Base-by-base conservation (phyloP, 1,140 invertebrate genomes). In the Rhopalosiphum padi region DNA sequence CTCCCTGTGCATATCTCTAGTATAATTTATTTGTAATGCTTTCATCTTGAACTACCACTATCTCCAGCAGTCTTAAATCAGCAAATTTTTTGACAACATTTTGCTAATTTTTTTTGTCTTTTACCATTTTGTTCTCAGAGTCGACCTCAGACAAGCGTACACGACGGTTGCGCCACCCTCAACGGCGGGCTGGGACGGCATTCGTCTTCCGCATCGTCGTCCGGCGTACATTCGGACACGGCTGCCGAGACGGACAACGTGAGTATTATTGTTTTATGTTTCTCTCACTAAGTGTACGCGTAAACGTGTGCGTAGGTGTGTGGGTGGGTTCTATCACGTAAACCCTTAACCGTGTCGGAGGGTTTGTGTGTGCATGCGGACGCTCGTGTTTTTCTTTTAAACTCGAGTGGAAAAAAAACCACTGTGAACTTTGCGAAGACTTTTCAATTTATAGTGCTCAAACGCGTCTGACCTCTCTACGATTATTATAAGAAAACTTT, bases 111-210 rank as follows among this genome's bases (percentile, higher is more conserved):
- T 68, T 90, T 89, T 90, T 43, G 41, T 41, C 0, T 90, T 37
- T 91, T 77, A n/a, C 22, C 22, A 77, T 77, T 77, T n/a, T 77
- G 60, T 89, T 89, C 25, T 55, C 95, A 96, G 96, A 96, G 95
- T 94, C 95, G 96, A 94, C 95, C 96, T n/a, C 96, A 96, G 95
- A 96, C 96, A 88, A 95, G 95, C 85, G 95, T 95, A 93, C 95
- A 95, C 93, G 95, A 95, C 94, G 95, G 95, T 93, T 93, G 91
- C 2, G 68, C 91, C 6, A 93, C 91, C 30, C 48, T 93, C 25
- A 93, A 91, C 60, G 53, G 87, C 30, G 55, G 85, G n/a, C 41
- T 88, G 35, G 88, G 83, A 53, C 90, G 83, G 7, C 90, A 91
- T 48, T 51, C 53, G 41, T 87, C 77, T 46, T 53, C 53, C 43